A percentile compares a stretch with the other conserved stretches of the same genome.
These are phyloP conservation scores for Lepidothrix coronata DNA, from an alignment of 2,113 vertebrate genomes.

Conservation along the genomic window DNA sequence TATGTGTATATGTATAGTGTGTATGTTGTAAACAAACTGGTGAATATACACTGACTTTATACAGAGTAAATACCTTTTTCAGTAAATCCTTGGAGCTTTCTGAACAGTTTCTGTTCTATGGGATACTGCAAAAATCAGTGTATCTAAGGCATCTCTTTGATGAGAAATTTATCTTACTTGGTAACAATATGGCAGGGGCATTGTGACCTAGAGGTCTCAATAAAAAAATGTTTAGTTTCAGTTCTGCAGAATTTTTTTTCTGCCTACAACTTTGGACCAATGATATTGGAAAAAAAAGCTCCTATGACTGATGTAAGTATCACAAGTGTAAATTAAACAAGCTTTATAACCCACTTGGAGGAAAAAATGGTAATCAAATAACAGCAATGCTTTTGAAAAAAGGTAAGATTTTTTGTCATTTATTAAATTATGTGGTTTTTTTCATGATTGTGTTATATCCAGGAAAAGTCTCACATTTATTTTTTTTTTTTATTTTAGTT, in stretches of 20 bases:
- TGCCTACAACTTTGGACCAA: neutral
- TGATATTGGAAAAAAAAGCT: neutral
- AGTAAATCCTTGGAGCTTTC: neutral
- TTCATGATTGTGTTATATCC: neutral
- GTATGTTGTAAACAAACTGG: neutral
- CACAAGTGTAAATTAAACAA: neutral
- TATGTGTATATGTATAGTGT: fast-evolving
- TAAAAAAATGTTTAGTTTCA: neutral
- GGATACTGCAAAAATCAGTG: neutral
- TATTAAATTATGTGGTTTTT: neutral
- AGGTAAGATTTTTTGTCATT: neutral
- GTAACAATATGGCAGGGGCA: neutral
- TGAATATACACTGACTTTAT: neutral
- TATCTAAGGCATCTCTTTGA: neutral
- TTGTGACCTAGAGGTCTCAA: neutral
- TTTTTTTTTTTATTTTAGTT: neutral
- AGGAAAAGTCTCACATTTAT: neutral
- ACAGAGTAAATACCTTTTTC: neutral
- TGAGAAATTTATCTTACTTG: neutral
- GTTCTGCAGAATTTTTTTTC: neutral
- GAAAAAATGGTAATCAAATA: neutral
- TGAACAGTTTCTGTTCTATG: neutral
- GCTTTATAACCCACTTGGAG: fast-evolving
- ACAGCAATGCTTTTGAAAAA: neutral
- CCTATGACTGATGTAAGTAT: neutral